Percentiles rank a stretch among this genome's conserved stretches.
phyloP scores from a whole-genome alignment of 1,140 invertebrate genomes.

The Pseudomyrmex dendroicus region DNA sequence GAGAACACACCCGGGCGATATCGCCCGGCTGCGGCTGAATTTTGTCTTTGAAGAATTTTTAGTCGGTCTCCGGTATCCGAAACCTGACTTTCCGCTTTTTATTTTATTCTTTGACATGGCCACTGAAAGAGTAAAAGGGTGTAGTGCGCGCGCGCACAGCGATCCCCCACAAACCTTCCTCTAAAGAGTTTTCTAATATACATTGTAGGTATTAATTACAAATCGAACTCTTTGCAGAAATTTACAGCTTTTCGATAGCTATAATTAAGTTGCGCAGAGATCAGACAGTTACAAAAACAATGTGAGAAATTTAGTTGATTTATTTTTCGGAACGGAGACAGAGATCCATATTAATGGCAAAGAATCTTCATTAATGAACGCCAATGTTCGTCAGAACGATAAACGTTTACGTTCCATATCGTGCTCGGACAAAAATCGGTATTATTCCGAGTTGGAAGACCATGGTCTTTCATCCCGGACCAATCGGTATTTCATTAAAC shows the following conservation, averaged over 20 bases:
- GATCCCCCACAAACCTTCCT: not conserved
- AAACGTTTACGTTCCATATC: conserved; percentile 12
- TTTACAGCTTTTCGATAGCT: not conserved
- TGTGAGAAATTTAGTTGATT: not conserved
- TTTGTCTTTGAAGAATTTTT: conserved; percentile 76
- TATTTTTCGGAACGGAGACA: not conserved
- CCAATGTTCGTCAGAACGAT: not conserved
- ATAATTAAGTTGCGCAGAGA: too few relatives aligned
- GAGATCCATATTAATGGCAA: not conserved
- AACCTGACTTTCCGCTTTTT: not conserved
- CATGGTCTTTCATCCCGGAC: conserved; percentile 38
- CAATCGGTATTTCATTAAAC: conserved; percentile 70
- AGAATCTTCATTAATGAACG: not conserved
- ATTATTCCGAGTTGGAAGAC: conserved; percentile 42
- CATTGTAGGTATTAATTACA: not conserved
- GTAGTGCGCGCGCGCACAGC: not conserved
- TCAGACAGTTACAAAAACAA: too few relatives aligned
- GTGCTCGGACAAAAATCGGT: conserved; percentile 6
- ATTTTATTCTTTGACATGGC: not conserved
- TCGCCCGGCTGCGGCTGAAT: conserved; percentile 32
- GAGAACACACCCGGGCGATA: conserved; percentile 6
- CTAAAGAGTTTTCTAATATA: too few relatives aligned
- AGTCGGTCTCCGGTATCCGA: conserved; percentile 57
- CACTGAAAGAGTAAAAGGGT: too few relatives aligned
- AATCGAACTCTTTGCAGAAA: not conserved